Evolutionary conservation across 2,113 vertebrate species (phyloP).

Genomic region (Chaetorhynchus papuensis): DNA sequence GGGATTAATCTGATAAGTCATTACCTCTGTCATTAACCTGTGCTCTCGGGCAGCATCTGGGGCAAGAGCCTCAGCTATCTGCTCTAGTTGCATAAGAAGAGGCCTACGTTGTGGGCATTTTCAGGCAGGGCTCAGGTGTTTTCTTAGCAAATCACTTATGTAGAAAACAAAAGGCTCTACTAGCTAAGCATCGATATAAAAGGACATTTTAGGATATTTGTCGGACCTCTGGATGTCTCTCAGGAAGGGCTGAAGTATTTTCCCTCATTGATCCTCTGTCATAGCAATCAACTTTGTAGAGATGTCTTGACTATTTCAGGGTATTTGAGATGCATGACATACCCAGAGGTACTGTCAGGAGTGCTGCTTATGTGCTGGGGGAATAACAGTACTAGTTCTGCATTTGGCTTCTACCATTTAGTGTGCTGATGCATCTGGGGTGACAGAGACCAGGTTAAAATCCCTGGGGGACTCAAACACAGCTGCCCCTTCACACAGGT

Average conservation of each 20-base stretch:
- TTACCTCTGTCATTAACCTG: background rate
- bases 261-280: background rate
- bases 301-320: background rate
- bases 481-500: background rate
- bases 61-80: background rate
- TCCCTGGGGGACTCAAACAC: background rate
- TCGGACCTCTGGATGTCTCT: background rate
- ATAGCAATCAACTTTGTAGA: background rate
- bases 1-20: background rate
- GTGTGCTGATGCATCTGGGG: background rate
- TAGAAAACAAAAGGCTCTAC: background rate
- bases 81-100: background rate
- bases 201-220: background rate
- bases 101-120: background rate
- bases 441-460: conserved; percentile 3
- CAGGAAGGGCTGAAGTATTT: background rate
- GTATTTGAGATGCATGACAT: background rate
- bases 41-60: background rate
- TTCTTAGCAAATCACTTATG: background rate
- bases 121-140: background rate
- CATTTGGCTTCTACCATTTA: background rate
- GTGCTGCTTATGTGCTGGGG: background rate
- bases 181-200: background rate
- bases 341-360: background rate
- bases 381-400: background rate